Conservation (phyloP, 2,797 vertebrate genomes). For the Lycodopsis pacificus region DNA sequence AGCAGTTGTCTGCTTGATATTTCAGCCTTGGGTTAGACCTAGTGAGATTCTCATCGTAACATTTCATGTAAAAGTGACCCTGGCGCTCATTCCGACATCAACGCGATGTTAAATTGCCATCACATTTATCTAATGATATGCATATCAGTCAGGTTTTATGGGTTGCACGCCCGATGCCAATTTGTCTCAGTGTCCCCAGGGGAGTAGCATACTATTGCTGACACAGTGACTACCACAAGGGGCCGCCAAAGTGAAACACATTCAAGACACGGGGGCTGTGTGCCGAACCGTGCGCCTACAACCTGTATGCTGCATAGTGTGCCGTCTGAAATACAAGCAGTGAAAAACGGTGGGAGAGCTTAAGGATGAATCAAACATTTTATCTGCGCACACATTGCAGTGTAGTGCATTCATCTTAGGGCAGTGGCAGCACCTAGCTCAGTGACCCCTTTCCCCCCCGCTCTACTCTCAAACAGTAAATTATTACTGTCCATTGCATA, state of each 20-base stretch:
- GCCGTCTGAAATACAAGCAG: slow-evolving; percentile 14
- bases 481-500: slow-evolving; percentile 69
- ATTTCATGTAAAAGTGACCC: not conserved
- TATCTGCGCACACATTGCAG: slow-evolving; percentile 16
- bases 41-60: not conserved
- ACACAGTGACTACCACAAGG: not conserved
- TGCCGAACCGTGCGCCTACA: not conserved
- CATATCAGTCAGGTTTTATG: not conserved
- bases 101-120: not conserved
- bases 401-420: slow-evolving; percentile 54
- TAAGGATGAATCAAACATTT: slow-evolving; percentile 24
- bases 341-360: slow-evolving; percentile 17
- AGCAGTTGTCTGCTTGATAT: not conserved
- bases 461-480: slow-evolving; percentile 57
- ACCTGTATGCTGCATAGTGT: not conserved
- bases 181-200: not conserved
- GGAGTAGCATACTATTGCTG: not conserved
- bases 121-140: not conserved
- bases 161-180: not conserved
- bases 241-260: not conserved
- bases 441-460: slow-evolving; percentile 34
- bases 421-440: slow-evolving; percentile 29
- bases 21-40: not conserved
- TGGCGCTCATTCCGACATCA: not conserved
- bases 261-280: not conserved